These are phyloP conservation scores for Meandrina meandrites DNA, from an alignment of 92 coral and sea anemone genomes.

Conservation along the genomic window DNA sequence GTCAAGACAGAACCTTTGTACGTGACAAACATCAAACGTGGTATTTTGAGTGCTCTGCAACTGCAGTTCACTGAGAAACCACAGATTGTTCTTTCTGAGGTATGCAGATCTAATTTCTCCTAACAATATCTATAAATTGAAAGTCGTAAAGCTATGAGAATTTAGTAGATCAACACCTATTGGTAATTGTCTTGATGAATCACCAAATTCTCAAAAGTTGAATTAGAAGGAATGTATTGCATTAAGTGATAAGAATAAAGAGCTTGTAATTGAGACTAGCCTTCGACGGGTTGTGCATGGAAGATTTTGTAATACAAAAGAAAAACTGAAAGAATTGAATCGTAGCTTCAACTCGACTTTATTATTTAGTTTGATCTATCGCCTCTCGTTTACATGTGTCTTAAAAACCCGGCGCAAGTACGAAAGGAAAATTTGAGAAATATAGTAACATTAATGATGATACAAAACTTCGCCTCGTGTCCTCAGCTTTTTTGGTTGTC, in stretches of 20 bases:
- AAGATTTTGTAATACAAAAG: no score
- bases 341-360: not conserved
- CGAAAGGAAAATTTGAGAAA: no score
- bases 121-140: not conserved
- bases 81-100: slow-evolving; percentile 45
- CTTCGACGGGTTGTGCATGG: not conserved
- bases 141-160: not conserved
- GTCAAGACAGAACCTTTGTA: slow-evolving; percentile 45
- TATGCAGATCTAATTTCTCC: not conserved
- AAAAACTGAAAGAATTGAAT: no score
- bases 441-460: no score
- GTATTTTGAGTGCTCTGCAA: slow-evolving; percentile 75
- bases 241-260: not conserved
- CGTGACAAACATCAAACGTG: slow-evolving; percentile 66
- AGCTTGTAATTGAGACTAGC: not conserved
- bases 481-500: no score
- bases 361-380: not conserved
- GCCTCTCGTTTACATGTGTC: not conserved
- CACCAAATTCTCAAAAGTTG: not conserved
- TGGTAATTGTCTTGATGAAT: not conserved
- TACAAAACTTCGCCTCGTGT: no score
- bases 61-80: slow-evolving; percentile 59
- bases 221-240: not conserved
- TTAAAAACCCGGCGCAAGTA: no score
- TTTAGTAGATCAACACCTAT: not conserved